Percentiles rank a stretch among this genome's conserved stretches.
Conservation (phyloP, 2,888 invertebrate species). For the Acanthacorydalis orientalis region DNA sequence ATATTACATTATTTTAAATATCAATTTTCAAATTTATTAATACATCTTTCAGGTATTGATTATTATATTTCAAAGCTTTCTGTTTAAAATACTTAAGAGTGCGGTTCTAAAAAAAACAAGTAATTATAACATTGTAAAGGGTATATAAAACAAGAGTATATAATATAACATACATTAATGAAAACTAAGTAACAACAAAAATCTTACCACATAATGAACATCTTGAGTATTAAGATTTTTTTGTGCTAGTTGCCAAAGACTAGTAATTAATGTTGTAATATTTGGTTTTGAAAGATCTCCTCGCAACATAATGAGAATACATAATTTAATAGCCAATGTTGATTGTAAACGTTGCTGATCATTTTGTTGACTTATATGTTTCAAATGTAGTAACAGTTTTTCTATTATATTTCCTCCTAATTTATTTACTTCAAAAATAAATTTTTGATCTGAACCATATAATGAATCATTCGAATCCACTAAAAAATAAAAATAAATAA, state of each 20-base stretch:
- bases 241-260: slow-evolving; percentile 67
- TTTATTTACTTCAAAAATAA: slow-evolving; percentile 60
- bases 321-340: slow-evolving; percentile 54
- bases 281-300: slow-evolving; percentile 42
- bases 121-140: not conserved
- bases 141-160: not conserved
- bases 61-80: slow-evolving; percentile 11
- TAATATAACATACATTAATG: not conserved
- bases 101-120: slow-evolving; percentile 14
- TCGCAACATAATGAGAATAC: slow-evolving; percentile 45
- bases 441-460: slow-evolving; percentile 80
- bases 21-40: slow-evolving; percentile 12
- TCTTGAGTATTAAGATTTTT: slow-evolving; percentile 35
- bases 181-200: slow-evolving; percentile 1
- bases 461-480: slow-evolving; percentile 87
- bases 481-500: slow-evolving; percentile 21
- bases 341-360: slow-evolving; percentile 47
- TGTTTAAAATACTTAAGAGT: slow-evolving; percentile 14
- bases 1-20: not conserved
- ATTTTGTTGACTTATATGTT: slow-evolving; percentile 47
- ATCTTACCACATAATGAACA: slow-evolving; percentile 20
- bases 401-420: slow-evolving; percentile 61
- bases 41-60: slow-evolving; percentile 12
- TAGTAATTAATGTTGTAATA: slow-evolving; percentile 51
- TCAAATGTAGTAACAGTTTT: slow-evolving; percentile 53